Conservation (phyloP, 2,113 vertebrate species). For the Pelmatolapia mariae region DNA sequence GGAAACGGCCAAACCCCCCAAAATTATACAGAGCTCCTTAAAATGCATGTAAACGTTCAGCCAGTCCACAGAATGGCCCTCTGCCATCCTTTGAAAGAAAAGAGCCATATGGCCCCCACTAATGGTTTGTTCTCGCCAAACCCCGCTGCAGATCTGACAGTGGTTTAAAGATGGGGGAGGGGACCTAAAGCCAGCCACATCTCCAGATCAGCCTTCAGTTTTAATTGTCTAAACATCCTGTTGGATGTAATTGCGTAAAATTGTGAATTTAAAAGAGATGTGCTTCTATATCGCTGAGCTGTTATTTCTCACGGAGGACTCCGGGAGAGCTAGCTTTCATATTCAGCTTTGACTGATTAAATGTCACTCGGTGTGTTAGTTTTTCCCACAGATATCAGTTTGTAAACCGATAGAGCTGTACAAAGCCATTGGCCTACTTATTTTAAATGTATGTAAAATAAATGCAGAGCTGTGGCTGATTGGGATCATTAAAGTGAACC, state of each 20-base stretch:
- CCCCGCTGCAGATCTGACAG: conserved; percentile 33
- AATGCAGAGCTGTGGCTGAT: background rate
- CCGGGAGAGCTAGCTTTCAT: background rate
- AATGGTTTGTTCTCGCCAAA: conserved; percentile 33
- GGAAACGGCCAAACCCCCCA: accelerated
- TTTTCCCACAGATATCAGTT: background rate
- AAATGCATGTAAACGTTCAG: background rate
- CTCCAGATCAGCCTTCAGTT: conserved; percentile 21
- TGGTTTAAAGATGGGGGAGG: conserved; percentile 20
- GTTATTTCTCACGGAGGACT: background rate
- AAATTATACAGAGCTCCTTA: background rate
- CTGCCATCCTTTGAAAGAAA: conserved; percentile 42
- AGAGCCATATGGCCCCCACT: conserved; percentile 57
- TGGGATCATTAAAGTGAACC: background rate
- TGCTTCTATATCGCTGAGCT: background rate
- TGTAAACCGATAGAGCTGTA: background rate
- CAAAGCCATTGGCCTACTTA: background rate
- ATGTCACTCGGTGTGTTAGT: accelerated
- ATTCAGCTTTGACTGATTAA: background rate
- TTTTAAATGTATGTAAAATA: background rate
- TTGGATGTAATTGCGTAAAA: conserved; percentile 25
- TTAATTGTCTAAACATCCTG: conserved; percentile 34
- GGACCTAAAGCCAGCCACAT: conserved; percentile 25
- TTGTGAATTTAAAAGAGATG: conserved; percentile 23
- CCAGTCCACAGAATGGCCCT: background rate